Base-by-base conservation (phyloP, 2,888 invertebrate species). In the Strigamia crassipes region DNA sequence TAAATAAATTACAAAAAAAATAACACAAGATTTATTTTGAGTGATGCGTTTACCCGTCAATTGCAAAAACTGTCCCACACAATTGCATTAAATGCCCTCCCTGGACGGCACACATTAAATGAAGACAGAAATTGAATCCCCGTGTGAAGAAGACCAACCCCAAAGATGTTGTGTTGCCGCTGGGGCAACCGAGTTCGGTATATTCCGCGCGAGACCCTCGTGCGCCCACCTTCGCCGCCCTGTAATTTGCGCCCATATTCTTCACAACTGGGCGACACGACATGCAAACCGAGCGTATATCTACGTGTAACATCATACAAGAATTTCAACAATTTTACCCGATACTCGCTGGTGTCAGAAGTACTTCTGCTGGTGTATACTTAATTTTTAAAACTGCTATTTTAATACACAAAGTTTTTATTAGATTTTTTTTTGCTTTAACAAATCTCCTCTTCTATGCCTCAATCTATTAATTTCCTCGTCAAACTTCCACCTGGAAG, bases 191-290 rank as follows among this genome's bases (percentile, higher is more conserved):
- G 21, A 12, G 66, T 8, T 66, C 66, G 66, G 66, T 21, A 66
- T 27, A 78, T 31, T 21, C 31, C 23, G 78, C 78, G 78, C 23
- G 34, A 31, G 78, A 23, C 34, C 27, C 78, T 42, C 42, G 42
- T 42, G 42, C 42, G 18, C 78, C 78, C 23, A 18, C 79, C 79
- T 38, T 18, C 79, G 46, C 79, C 79, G 79, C 79, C 79, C 79
- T 79, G 79, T 79, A 79, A 79, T 79, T 79, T 79, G 21, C 79
- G 46, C 42, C 79, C 78, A 31, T 31, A 27, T 78, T 18, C 27
- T 66, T 66, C 27, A 27, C 23, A 42, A 42, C 42, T 42, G 42
- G 42, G 42, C 42, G 42, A 42, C 42, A 42, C 42, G 42, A 42
- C 42, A 42, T 5, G 42, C 42, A 42, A 42, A 42, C 42, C 42